phyloP scores from a whole-genome alignment of 2,113 vertebrate genomes.

The Bufo bufo region DNA sequence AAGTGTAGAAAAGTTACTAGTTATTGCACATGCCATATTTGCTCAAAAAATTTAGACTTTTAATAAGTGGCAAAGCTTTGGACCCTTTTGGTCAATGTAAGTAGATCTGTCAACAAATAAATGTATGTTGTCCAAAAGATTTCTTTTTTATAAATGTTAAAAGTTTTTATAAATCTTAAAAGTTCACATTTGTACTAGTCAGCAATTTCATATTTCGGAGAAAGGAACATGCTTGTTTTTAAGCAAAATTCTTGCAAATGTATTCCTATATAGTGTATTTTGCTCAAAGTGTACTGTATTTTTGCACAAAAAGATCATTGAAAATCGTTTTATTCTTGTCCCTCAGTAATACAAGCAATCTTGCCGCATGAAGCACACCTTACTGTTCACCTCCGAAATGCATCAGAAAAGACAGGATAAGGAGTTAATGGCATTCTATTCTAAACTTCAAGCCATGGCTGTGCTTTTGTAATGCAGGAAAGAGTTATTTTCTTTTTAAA shows the following conservation, averaged over 20 bases:
- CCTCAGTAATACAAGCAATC: neutral
- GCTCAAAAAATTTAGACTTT: no score
- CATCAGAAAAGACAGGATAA: constrained; percentile 65
- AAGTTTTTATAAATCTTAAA: no score
- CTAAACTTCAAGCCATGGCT: constrained; percentile 67
- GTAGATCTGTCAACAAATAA: no score
- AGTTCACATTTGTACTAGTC: no score
- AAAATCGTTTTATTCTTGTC: neutral
- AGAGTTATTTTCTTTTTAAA: constrained; percentile 64
- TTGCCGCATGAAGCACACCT: neutral
- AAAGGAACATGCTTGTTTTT: neutral
- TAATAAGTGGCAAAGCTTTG: no score
- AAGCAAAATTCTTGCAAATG: neutral
- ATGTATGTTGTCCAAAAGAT: no score
- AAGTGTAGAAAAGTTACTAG: no score
- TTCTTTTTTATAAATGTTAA: no score
- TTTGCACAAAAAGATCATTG: neutral
- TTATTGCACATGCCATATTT: no score
- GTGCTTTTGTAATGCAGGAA: constrained; percentile 70
- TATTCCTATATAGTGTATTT: neutral
- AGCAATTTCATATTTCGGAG: no score
- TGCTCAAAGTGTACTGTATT: neutral
- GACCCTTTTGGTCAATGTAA: no score
- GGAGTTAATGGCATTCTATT: constrained; percentile 64
- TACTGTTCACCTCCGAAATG: constrained; percentile 29